Conservation (phyloP, 2,888 invertebrate species). For the Didymodactylos carnosus region DNA sequence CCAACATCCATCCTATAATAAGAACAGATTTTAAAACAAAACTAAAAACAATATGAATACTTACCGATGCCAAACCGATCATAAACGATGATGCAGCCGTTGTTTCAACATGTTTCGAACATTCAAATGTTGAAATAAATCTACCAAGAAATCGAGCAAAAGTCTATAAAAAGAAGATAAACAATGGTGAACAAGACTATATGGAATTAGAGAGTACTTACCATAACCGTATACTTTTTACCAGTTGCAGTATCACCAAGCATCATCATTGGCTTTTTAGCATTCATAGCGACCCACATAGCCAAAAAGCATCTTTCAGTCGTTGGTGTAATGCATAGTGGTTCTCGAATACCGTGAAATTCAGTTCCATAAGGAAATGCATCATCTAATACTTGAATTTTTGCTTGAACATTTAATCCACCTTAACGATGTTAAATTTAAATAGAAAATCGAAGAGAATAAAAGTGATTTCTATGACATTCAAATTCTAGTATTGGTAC, state of each 20-base stretch:
- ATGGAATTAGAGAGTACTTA: conserved; percentile 12
- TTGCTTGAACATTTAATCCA: no score
- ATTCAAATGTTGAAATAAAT: conserved; percentile 27
- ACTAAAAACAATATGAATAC: neutral
- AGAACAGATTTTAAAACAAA: neutral
- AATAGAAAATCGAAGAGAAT: no score
- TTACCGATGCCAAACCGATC: conserved; percentile 30
- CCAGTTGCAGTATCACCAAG: conserved; percentile 27
- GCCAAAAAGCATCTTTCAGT: conserved; percentile 31
- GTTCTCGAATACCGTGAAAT: conserved; percentile 29
- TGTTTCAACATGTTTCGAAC: conserved; percentile 23
- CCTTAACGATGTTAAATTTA: no score
- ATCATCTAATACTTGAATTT: conserved; percentile 28
- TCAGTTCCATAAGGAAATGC: conserved; percentile 29
- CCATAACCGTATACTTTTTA: conserved; percentile 32
- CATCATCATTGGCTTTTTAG: conserved; percentile 24
- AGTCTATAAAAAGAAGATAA: conserved; percentile 20
- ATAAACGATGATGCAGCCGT: conserved; percentile 24
- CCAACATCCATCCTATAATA: conserved; percentile 32
- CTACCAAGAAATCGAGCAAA: conserved; percentile 28
- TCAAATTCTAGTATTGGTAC: no score
- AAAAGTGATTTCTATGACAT: no score
- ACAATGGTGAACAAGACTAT: neutral
- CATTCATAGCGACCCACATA: conserved; percentile 28
- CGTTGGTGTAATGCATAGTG: conserved; percentile 25